Base-by-base conservation (phyloP, 2,888 invertebrate genomes). In the Anthoptus insignis region DNA sequence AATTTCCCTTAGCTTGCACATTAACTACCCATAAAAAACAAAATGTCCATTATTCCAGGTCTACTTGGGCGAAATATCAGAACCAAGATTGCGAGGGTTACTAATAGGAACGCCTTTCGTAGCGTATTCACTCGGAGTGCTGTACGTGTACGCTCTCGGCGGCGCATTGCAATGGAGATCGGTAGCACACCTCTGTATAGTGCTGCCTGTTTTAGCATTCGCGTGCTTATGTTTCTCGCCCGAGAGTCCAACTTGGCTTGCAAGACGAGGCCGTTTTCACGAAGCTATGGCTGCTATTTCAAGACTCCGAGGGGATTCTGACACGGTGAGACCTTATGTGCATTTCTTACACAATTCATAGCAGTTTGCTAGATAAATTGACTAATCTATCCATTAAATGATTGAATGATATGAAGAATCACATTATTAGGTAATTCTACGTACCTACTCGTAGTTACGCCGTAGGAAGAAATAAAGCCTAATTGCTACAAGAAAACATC, bases 211-310 rank as follows among this genome's bases (percentile, higher is more conserved):
- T 0, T 69, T 95, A 24, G 94, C 96, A 0, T 91, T 95, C 42
- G 65, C 95, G 1, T 94, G 95, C n/a, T 89, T 97, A 59, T 94
- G 93, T 76, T 89, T 95, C 67, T 94, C 96, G 34, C 97, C 97
- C 0, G 97, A 97, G 81, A 96, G 96, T 74, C 97, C 97, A 0
- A 95, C 95, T 0, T 97, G 97, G 97, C 87, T 97, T 58, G 94
- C 96, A 1, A 90, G 96, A 19, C 92, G 94, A 52, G 95, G 95
- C 0, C 93, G 94, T 63, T 92, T 93, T 80, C 92, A 91, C 67
- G 91, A 91, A 9, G 93, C 93, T 2, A 91, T 91, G 89, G 88
- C 94, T 39, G 95, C 96, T 4, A 89, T 96, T 76, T 83, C 93
- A 7, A 94, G 95, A 78, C 83, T 96, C 11, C 89, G 96, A 3